phyloP scores from a whole-genome alignment of 2,888 invertebrate species.

The Lysandra coridon region DNA sequence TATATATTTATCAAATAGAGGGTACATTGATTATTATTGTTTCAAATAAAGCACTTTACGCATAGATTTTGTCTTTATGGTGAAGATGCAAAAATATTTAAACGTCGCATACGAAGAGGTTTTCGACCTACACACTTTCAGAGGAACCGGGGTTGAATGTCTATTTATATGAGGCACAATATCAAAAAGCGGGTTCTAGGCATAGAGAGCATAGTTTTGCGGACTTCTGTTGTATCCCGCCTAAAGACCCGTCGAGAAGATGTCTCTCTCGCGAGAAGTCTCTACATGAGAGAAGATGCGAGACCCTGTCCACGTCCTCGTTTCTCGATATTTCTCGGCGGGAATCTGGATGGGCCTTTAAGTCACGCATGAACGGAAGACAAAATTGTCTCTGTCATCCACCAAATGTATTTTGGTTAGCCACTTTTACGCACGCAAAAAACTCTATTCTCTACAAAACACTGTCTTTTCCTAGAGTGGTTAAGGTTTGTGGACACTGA shows the following conservation, averaged over 20 bases:
- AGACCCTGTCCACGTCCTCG: constrained; percentile 3
- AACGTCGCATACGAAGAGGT: neutral
- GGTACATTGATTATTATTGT: no score
- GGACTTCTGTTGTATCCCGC: neutral
- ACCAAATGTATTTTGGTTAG: neutral
- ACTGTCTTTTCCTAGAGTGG: no score
- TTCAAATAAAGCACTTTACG: no score
- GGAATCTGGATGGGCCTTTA: neutral
- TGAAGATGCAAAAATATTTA: no score
- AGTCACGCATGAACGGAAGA: neutral
- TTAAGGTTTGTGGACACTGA: no score
- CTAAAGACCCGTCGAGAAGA: neutral
- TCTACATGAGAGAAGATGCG: neutral
- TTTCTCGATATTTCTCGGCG: neutral
- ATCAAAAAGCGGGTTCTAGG: constrained; percentile 3
- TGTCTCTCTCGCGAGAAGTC: neutral
- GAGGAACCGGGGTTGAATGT: neutral
- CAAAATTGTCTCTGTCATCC: neutral
- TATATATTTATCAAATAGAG: no score
- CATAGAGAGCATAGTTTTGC: neutral
- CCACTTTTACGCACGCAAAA: no score
- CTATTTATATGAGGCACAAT: neutral
- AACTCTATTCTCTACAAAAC: no score
- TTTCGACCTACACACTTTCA: neutral
- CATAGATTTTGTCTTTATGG: no score